Evolutionary conservation across 2,888 invertebrate genomes (phyloP), one percentile per base, ranked within the genome.

Genomic region (Coremacera marginata): DNA sequence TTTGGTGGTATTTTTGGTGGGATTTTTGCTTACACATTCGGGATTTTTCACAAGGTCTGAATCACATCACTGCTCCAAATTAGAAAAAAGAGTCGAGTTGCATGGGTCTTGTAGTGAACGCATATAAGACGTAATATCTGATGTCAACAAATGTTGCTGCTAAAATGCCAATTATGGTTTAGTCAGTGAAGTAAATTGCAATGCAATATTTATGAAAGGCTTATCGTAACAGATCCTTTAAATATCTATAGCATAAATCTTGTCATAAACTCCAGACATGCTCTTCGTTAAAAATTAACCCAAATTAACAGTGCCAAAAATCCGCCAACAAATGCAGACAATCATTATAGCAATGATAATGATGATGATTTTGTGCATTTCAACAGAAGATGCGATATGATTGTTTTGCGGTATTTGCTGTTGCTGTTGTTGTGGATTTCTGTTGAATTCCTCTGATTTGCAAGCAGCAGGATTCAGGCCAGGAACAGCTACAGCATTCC

Each of bases 401-500:
- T 22, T 19, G 55, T 63, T 63, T 63, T 63, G 27, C n/a, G 27
- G 19, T 60, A 25, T 31, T 63, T 25, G 16, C 34, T 63, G 62
- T 25, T 60, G 60, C 27, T 60, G 62, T 62, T 62, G 19, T 22
- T 55, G 55, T 22, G 27, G 34, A 63, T 63, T 63, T 63, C 63
- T 63, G 27, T 31, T 31, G 63, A 63, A 63, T 16, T 31, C 27
- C 2, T 9, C n/a, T 2, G 55, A 9, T 19, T 55, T 19, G 22
- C n/a, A 55, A 55, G 19, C 19, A 22, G 55, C 27, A 14, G 60
- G 44, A 27, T n/a, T 25, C 37, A 34, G n/a, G 19, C 8, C 71
- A 25, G 79, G 55, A 63, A 72, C 31, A 34, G 51, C 76, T 80
- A 79, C 81, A 80, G 84, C 85, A 88, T 88, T 87, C 88, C 88